Conservation (phyloP, 1,140 invertebrate species). For the Heliothis virescens region DNA sequence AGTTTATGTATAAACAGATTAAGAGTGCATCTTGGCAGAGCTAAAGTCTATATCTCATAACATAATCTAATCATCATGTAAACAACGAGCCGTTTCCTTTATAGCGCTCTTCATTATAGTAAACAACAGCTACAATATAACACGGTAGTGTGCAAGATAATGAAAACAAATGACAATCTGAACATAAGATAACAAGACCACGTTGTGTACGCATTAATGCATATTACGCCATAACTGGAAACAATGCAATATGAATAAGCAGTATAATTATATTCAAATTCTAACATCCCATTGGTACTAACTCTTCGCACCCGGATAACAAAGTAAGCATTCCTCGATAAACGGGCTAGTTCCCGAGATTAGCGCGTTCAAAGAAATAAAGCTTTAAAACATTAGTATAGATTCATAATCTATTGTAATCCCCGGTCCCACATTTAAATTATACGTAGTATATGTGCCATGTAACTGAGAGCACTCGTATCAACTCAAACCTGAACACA, state of each 20-base stretch:
- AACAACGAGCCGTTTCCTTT: slow-evolving; percentile 2
- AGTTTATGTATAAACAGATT: slow-evolving; percentile 5
- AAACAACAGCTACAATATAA: slow-evolving; percentile 19
- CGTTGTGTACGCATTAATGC: slow-evolving; percentile 1
- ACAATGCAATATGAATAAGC: slow-evolving; percentile 2
- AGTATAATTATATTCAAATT: background rate
- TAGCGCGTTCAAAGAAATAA: background rate
- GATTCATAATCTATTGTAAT: too few relatives aligned
- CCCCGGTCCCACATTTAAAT: too few relatives aligned
- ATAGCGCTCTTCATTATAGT: background rate
- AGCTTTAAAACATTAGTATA: background rate
- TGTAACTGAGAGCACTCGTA: too few relatives aligned
- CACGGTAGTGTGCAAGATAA: slow-evolving; percentile 29
- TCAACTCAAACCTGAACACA: too few relatives aligned
- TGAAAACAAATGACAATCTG: slow-evolving; percentile 30
- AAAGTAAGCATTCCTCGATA: too few relatives aligned
- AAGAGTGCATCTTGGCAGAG: slow-evolving; percentile 27
- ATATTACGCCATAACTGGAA: background rate
- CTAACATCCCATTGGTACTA: too few relatives aligned
- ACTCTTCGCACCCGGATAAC: too few relatives aligned
- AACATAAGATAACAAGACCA: slow-evolving; percentile 12
- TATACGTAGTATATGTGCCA: too few relatives aligned
- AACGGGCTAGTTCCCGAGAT: too few relatives aligned
- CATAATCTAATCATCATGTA: slow-evolving; percentile 32
- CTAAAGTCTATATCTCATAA: slow-evolving; percentile 22